Percentiles rank a stretch among this genome's conserved stretches.
Evolutionary conservation across 2,888 invertebrate species (phyloP).

Genomic region (Homarus gammarus): DNA sequence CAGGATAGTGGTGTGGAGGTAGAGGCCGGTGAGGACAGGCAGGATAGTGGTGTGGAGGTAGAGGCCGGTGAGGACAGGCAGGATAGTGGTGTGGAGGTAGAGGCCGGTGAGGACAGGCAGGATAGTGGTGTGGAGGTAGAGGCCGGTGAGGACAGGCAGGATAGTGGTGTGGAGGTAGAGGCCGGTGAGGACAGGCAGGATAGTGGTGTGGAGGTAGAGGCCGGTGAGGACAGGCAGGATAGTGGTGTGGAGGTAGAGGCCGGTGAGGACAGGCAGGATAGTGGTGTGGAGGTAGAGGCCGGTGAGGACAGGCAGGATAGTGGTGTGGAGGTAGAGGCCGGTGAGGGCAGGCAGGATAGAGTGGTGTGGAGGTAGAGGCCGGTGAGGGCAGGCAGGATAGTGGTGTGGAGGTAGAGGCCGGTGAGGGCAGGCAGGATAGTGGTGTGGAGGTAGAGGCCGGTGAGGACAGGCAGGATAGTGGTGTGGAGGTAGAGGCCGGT

Average conservation of each 20-base stretch:
- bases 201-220: not conserved
- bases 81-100: not conserved
- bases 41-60: too few relatives aligned
- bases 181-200: too few relatives aligned
- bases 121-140: slow-evolving; percentile 13
- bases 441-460: not conserved
- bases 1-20: too few relatives aligned
- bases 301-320: slow-evolving; percentile 6
- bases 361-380: not conserved
- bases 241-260: not conserved
- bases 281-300: not conserved
- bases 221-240: too few relatives aligned
- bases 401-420: not conserved
- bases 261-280: not conserved
- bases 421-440: not conserved
- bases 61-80: not conserved
- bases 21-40: not conserved
- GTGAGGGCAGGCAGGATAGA: too few relatives aligned
- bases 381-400: too few relatives aligned
- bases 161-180: not conserved
- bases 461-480: not conserved
- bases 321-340: slow-evolving; percentile 14
- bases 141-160: too few relatives aligned
- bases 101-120: not conserved
- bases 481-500: not conserved